phyloP scores from a whole-genome alignment of 2,113 vertebrate genomes.

The Pseudolaguvia tuberculata region DNA sequence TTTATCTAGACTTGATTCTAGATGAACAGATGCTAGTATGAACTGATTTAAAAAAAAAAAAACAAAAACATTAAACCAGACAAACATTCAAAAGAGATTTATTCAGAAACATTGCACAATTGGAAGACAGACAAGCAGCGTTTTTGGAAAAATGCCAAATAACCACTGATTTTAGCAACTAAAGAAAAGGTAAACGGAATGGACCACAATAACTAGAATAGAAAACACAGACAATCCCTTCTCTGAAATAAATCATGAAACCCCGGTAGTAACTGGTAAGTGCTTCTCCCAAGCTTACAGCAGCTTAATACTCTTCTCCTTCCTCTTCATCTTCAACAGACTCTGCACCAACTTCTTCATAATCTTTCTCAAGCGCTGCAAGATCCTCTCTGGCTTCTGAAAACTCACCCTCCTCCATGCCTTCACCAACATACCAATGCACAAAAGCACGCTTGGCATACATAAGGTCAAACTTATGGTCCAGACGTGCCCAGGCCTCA shows the following conservation, averaged over 20 bases:
- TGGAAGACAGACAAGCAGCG: slow-evolving; percentile 4
- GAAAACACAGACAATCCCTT: slow-evolving; percentile 20
- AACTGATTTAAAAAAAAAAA: background rate
- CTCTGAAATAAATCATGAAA: slow-evolving; percentile 18
- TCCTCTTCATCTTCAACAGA: slow-evolving; percentile 73
- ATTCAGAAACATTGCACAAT: slow-evolving; percentile 34
- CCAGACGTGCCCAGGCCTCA: slow-evolving; percentile 80
- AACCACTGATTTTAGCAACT: slow-evolving; percentile 19
- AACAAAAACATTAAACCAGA: background rate
- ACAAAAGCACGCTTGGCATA: slow-evolving; percentile 83
- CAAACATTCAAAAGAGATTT: slow-evolving; percentile 23
- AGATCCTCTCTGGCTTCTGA: slow-evolving; percentile 81
- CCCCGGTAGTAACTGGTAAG: slow-evolving; percentile 1
- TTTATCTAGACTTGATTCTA: too few species aligned
- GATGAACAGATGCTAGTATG: too few species aligned
- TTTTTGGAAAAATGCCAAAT: slow-evolving; percentile 22
- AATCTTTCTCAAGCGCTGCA: slow-evolving; percentile 83
- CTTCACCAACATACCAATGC: slow-evolving; percentile 86
- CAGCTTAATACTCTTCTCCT: slow-evolving; percentile 72
- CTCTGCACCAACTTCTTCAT: slow-evolving; percentile 79
- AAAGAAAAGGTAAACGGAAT: slow-evolving; percentile 12
- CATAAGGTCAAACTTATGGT: slow-evolving; percentile 89
- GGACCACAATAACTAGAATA: slow-evolving; percentile 9
- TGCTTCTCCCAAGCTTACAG: background rate
- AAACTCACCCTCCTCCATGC: slow-evolving; percentile 87